A percentile compares a stretch with the other conserved stretches of the same genome.
phyloP scores from a whole-genome alignment of 2,797 vertebrate genomes.

The Halcyon badia region DNA sequence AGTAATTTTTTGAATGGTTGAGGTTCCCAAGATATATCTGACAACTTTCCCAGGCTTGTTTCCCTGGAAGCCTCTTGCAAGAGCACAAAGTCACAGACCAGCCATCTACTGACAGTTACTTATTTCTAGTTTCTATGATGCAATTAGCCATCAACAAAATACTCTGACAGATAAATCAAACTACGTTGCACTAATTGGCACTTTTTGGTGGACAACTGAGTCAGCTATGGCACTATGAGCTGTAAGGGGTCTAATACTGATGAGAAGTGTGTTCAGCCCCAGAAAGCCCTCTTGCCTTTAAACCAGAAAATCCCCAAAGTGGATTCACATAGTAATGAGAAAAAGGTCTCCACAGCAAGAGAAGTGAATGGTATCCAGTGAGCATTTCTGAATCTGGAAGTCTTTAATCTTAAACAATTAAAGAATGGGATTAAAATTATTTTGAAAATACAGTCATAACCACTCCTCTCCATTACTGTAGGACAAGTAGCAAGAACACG shows the following conservation, averaged over 20 bases:
- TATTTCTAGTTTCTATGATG: neutral
- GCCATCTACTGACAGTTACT: neutral
- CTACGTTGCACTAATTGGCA: neutral
- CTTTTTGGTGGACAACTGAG: neutral
- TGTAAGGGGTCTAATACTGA: neutral
- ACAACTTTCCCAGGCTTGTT: neutral
- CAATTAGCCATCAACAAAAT: neutral
- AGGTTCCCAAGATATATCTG: neutral
- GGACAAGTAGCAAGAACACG: neutral
- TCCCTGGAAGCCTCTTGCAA: neutral
- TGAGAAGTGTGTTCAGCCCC: neutral
- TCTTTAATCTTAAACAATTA: neutral
- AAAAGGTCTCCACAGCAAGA: neutral
- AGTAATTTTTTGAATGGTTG: neutral
- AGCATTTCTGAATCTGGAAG: neutral
- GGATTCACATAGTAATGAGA: neutral
- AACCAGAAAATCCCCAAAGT: neutral
- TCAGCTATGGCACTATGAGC: neutral
- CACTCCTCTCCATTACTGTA: neutral
- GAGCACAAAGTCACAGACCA: neutral
- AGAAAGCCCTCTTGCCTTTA: neutral
- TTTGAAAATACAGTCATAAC: neutral
- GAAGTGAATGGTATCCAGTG: neutral
- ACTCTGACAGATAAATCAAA: neutral
- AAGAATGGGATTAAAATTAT: neutral